Conservation (phyloP, 2,888 invertebrate genomes). For the Auanema sp. region DNA sequence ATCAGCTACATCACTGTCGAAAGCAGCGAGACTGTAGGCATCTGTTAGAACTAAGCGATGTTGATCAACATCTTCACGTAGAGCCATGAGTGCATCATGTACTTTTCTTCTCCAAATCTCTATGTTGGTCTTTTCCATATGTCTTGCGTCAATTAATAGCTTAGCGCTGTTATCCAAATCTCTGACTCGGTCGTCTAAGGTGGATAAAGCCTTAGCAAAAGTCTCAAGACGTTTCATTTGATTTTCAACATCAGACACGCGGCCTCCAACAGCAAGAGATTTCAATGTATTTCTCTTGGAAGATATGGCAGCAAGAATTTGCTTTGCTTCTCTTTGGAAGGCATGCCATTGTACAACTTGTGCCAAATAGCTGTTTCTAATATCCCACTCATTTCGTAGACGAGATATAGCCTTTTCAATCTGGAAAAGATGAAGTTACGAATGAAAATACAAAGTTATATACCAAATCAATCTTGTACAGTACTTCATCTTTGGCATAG, state of each 20-base stretch:
- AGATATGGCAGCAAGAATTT: constrained; percentile 83
- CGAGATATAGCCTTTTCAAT: constrained; percentile 79
- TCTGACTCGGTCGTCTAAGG: constrained; percentile 52
- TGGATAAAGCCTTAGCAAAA: constrained; percentile 83
- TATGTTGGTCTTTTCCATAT: constrained; percentile 71
- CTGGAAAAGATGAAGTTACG: constrained; percentile 64
- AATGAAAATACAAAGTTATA: neutral
- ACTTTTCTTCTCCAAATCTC: constrained; percentile 41
- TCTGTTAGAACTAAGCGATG: constrained; percentile 77
- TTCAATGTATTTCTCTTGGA: constrained; percentile 75
- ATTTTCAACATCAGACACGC: constrained; percentile 73
- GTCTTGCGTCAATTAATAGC: constrained; percentile 81
- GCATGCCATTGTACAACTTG: constrained; percentile 90
- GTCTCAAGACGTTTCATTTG: constrained; percentile 90
- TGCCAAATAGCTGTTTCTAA: constrained; percentile 77
- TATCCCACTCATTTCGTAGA: constrained; percentile 83
- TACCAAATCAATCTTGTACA: constrained; percentile 33
- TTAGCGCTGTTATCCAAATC: constrained; percentile 45
- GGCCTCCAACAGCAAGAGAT: constrained; percentile 41
- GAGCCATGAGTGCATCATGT: constrained; percentile 50
- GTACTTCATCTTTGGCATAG: constrained; percentile 72
- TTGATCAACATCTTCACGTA: constrained; percentile 73
- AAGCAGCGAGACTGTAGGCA: constrained; percentile 82
- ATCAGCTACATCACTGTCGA: constrained; percentile 81
- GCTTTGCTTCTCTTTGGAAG: constrained; percentile 89